A percentile compares a stretch with the other conserved stretches of the same genome.
These are phyloP conservation scores for Pseudochaenichthys georgianus DNA, from an alignment of 2,797 vertebrate species.

Conservation along the genomic window DNA sequence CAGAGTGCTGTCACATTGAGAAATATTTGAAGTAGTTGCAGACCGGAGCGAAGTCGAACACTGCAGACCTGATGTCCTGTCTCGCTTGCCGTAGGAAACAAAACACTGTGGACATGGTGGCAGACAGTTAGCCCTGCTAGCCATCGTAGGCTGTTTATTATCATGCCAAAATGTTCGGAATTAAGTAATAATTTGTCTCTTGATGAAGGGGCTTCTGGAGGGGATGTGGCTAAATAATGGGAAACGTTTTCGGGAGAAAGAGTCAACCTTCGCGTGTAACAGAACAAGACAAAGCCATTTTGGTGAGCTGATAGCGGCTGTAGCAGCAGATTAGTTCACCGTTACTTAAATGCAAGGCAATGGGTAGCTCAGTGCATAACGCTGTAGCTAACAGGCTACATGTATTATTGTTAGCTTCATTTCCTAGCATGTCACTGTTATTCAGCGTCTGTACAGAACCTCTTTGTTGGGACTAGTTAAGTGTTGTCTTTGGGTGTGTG, in stretches of 20 bases:
- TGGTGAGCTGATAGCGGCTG: constrained; percentile 84
- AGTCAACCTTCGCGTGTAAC: constrained; percentile 90
- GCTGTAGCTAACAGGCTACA: not conserved
- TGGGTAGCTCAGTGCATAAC: not conserved
- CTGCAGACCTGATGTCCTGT: constrained; percentile 18
- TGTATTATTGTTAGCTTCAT: constrained; percentile 12
- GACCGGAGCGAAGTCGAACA: not conserved
- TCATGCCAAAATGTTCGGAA: constrained; percentile 28
- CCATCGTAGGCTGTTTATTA: constrained; percentile 31
- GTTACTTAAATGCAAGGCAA: not conserved
- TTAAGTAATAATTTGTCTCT: constrained; percentile 26
- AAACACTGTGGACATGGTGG: constrained; percentile 27
- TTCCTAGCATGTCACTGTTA: not conserved
- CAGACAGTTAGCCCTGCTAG: constrained; percentile 46
- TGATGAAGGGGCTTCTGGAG: constrained; percentile 56
- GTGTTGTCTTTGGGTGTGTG: not conserved
- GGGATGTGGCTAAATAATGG: constrained; percentile 88
- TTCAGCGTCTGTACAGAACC: not conserved
- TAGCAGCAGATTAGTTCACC: constrained; percentile 45
- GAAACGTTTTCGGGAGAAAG: constrained; percentile 92
- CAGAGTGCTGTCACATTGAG: not conserved
- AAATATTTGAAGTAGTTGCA: not conserved
- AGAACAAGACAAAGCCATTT: constrained; percentile 91
- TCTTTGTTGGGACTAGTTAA: not conserved
- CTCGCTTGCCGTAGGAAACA: constrained; percentile 65